Evolutionary conservation across 2,888 invertebrate species (phyloP).

Genomic region (Meandrusa payeni): DNA sequence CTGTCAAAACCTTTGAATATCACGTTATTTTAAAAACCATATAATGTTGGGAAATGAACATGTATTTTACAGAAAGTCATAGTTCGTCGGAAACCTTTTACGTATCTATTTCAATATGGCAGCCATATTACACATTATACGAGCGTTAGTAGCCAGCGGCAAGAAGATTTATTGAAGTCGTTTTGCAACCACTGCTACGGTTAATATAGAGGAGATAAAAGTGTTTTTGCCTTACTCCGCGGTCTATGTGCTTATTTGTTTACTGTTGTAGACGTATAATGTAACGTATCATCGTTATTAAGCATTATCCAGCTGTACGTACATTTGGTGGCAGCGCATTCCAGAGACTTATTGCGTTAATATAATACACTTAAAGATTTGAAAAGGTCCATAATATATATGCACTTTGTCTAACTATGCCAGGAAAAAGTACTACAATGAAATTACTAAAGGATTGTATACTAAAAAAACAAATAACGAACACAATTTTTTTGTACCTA

Average conservation of each 20-base stretch:
- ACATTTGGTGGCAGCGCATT: too few species aligned
- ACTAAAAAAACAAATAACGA: too few species aligned
- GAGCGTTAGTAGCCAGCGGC: conserved; percentile 19
- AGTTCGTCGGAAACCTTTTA: conserved; percentile 14
- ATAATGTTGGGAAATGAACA: conserved; percentile 1
- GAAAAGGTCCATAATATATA: too few species aligned
- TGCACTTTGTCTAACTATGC: too few species aligned
- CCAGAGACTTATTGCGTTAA: too few species aligned
- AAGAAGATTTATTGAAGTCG: conserved; percentile 20
- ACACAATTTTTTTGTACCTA: too few species aligned
- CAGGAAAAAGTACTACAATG: too few species aligned
- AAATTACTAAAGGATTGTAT: too few species aligned
- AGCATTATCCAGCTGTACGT: too few species aligned
- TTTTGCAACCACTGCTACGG: conserved; percentile 21
- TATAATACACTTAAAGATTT: too few species aligned
- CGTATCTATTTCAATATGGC: conserved; percentile 21
- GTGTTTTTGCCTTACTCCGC: conserved; percentile 6
- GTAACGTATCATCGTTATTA: too few species aligned
- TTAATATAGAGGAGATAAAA: conserved; percentile 20
- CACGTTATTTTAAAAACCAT: not conserved
- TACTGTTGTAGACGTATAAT: not conserved
- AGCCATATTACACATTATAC: conserved; percentile 19
- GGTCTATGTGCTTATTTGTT: conserved; percentile 1
- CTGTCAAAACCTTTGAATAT: too few species aligned
- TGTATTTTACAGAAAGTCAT: not conserved